Evolutionary conservation across 2,797 vertebrate genomes (phyloP).

Genomic region (Pipistrellus pygmaeus): DNA sequence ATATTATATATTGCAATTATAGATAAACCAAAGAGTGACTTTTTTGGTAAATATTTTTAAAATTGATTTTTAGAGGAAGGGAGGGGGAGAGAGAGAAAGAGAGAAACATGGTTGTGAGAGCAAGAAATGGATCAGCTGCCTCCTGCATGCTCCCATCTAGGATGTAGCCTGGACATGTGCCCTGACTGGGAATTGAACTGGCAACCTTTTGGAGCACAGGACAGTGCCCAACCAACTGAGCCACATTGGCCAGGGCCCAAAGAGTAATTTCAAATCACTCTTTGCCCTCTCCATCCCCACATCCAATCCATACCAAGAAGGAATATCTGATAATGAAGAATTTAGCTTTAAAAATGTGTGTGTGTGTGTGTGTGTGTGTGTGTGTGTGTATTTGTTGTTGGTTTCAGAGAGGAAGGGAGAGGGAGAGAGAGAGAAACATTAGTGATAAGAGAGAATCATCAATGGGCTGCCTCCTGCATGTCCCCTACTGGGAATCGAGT

Average conservation of each 20-base stretch:
- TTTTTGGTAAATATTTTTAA: neutral
- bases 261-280: neutral
- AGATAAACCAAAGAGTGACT: neutral
- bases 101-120: neutral
- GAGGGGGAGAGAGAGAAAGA: too few species aligned
- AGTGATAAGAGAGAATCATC: too few species aligned
- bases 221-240: neutral
- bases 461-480: too few species aligned
- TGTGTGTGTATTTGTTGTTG: too few species aligned
- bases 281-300: neutral
- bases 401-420: too few species aligned
- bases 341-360: neutral
- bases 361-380: too few species aligned
- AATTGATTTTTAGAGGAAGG: neutral
- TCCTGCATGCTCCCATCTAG: too few species aligned
- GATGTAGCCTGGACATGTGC: neutral
- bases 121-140: too few species aligned
- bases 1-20: neutral
- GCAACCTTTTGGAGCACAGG: neutral
- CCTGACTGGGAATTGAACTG: neutral
- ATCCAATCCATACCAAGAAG: neutral
- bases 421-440: too few species aligned
- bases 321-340: slow-evolving; percentile 37
- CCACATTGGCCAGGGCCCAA: neutral
- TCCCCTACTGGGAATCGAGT: too few species aligned